Evolutionary conservation across 2,113 vertebrate species (phyloP).

Genomic region (Siniperca chuatsi): DNA sequence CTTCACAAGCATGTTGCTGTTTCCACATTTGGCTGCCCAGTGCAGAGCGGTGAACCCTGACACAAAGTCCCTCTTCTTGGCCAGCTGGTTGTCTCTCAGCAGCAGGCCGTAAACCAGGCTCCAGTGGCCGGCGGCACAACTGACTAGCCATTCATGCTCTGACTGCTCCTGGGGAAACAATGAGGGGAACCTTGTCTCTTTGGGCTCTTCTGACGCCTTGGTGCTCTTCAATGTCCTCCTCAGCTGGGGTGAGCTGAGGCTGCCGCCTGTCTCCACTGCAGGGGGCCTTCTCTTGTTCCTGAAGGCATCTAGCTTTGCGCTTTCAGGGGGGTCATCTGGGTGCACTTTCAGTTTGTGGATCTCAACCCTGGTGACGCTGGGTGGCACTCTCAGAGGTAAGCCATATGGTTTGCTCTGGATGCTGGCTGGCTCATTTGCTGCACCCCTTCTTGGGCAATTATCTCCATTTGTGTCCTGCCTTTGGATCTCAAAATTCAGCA

Average conservation of each 20-base stretch:
- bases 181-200: conserved; percentile 45
- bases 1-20: conserved; percentile 86
- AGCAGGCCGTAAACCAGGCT: conserved; percentile 90
- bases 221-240: conserved; percentile 68
- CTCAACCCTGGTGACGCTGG: conserved; percentile 22
- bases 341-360: conserved; percentile 35
- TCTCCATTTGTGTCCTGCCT: neutral
- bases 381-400: conserved; percentile 85
- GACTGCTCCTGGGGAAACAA: conserved; percentile 84
- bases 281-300: conserved; percentile 54
- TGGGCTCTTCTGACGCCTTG: conserved; percentile 80
- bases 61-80: conserved; percentile 90
- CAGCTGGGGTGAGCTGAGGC: conserved; percentile 68
- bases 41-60: conserved; percentile 95
- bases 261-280: conserved; percentile 26
- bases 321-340: conserved; percentile 26
- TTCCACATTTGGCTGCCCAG: conserved; percentile 94
- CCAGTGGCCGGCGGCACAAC: conserved; percentile 88
- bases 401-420: conserved; percentile 85
- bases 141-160: conserved; percentile 92
- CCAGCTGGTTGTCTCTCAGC: conserved; percentile 87
- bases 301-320: neutral
- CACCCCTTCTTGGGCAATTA: too few relatives aligned
- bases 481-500: conserved; percentile 54
- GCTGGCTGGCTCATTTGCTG: neutral